Evolutionary conservation across 2,113 vertebrate species (phyloP).

Genomic region (Ptyas mucosa): DNA sequence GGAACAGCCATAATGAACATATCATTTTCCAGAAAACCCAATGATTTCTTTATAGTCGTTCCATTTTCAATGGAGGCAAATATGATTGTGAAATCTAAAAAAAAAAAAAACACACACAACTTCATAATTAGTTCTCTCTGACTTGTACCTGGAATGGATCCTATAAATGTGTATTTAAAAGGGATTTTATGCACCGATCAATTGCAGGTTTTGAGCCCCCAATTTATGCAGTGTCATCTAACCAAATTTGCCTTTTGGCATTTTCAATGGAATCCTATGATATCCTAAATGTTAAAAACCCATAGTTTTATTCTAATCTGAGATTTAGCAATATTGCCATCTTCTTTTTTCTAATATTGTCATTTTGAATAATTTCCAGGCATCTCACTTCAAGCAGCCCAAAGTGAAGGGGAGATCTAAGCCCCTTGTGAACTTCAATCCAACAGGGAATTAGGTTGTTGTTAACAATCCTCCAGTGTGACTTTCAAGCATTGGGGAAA

Average conservation of each 20-base stretch:
- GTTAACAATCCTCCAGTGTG: neutral
- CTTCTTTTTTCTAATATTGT: neutral
- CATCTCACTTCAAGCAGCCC: neutral
- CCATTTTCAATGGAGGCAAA: slow-evolving; percentile 27
- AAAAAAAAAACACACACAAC: too few species aligned
- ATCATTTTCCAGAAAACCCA: neutral
- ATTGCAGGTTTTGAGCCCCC: neutral
- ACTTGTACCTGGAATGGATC: neutral
- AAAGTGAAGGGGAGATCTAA: neutral
- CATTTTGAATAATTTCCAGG: slow-evolving; percentile 2
- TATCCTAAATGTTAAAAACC: neutral
- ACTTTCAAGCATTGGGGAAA: neutral
- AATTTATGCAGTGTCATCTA: neutral
- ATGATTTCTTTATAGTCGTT: neutral
- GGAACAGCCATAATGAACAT: neutral
- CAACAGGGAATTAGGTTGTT: neutral
- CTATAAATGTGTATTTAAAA: too few species aligned
- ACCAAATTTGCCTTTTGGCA: neutral
- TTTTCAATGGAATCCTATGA: neutral
- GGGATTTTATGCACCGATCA: neutral
- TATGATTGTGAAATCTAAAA: slow-evolving; percentile 20
- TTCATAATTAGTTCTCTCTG: neutral
- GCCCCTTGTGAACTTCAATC: neutral
- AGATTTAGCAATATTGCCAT: neutral
- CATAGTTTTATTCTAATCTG: neutral